Conservation (phyloP, 2,113 vertebrate genomes). For the Plestiodon gilberti region DNA sequence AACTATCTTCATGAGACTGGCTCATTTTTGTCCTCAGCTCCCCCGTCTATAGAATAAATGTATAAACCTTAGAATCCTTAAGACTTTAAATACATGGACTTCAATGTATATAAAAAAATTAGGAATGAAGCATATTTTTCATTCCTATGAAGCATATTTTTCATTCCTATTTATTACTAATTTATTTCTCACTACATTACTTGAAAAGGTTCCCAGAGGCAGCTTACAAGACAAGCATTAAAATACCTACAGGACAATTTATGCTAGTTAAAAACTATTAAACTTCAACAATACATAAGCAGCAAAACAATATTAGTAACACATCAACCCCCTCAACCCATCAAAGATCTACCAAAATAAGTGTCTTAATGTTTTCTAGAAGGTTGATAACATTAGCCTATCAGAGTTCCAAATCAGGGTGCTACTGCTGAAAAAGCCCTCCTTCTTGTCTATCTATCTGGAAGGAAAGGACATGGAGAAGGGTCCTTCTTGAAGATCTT, state of each 20-base stretch:
- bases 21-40: slow-evolving; percentile 98
- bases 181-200: background rate
- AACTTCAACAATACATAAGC: background rate
- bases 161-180: background rate
- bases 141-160: background rate
- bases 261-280: no score
- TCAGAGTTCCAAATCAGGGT: background rate
- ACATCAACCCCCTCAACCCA: background rate
- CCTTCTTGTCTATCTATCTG: background rate
- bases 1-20: slow-evolving; percentile 96
- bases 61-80: slow-evolving; percentile 27
- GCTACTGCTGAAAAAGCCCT: background rate
- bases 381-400: background rate
- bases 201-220: background rate
- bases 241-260: background rate
- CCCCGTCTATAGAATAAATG: slow-evolving; percentile 82
- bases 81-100: background rate
- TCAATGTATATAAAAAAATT: background rate
- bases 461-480: background rate
- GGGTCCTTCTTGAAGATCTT: background rate
- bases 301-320: background rate
- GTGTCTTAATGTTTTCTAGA: background rate
- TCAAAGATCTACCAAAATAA: background rate
- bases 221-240: background rate
- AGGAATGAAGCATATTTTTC: background rate